Evolutionary conservation across 2,888 invertebrate species (phyloP), one percentile per base, ranked within the genome.

Genomic region (Euplagia quadripunctaria): DNA sequence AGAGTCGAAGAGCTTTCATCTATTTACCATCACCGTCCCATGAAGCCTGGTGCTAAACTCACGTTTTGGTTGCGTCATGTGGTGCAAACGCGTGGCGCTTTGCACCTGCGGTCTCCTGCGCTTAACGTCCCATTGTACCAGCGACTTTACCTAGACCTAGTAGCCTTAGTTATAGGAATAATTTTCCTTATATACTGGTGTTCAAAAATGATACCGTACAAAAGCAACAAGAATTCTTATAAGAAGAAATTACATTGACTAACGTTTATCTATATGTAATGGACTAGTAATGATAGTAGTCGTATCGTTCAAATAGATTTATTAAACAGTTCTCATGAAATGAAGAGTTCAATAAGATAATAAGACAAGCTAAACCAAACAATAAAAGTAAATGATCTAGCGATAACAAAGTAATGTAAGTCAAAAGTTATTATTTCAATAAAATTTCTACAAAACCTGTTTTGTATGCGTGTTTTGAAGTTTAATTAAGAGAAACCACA

Each of bases 11-110:
- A 86, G 42, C 72, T 89, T 0, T 91, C 90, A 0, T 73, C 71
- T 11, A 79, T 88, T 11, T 92, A 85, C 81, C 91, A 90, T 74
- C 82, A 90, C 73, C 94, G 97, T 6, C 96, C 96, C 0, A 87
- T 96, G 73, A 90, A 96, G 11, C 96, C 97, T 0, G 89, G 97
- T 68, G 96, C 96, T 20, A 96, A 96, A 31, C 96, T 97, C 46
- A 92, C 96, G n/a, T 97, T 97, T 92, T 97, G 97, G 97, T 96
- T 97, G 43, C 97, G 97, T 86, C 97, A 97, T 88, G 96, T 97
- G 0, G 96, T 96, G 1, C 91, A 94, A 73, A 96, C 97, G 0
- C 90, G 93, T 17, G 97, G 97, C 0, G 96, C 96, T 1, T 93
- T 92, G 7, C 93, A 97, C 85, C 85, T 96, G 4, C 87, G 90